Percentiles rank a stretch among this genome's conserved stretches.
Evolutionary conservation across 2,113 vertebrate species (phyloP).

Genomic region (Myotis davidii): DNA sequence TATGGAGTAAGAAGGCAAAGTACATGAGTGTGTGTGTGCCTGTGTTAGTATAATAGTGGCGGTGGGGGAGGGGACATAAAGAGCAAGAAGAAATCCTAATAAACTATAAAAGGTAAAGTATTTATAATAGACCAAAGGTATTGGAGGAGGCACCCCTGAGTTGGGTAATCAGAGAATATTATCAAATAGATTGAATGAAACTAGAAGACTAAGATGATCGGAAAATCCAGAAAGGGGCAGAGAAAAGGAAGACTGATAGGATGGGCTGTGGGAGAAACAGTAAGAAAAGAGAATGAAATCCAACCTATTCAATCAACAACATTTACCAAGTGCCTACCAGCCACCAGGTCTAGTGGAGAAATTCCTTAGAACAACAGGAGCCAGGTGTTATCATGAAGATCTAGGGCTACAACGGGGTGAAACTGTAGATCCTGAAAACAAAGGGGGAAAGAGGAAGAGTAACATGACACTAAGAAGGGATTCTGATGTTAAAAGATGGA

Average conservation of each 20-base stretch:
- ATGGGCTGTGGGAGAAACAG: neutral
- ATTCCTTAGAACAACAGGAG: neutral
- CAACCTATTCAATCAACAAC: neutral
- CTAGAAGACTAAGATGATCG: neutral
- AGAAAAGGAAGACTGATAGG: neutral
- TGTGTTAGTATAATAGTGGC: neutral
- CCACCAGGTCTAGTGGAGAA: too few species aligned
- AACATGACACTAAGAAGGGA: neutral
- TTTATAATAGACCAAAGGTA: neutral
- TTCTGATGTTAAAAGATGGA: neutral
- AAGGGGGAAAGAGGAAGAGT: neutral
- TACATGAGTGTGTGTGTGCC: neutral
- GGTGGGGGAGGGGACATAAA: neutral
- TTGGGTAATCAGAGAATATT: neutral
- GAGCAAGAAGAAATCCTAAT: neutral
- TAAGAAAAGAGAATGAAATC: neutral
- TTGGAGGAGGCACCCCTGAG: neutral
- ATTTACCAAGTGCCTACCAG: neutral
- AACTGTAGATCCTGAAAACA: neutral
- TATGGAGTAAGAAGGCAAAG: neutral
- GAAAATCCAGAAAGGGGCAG: neutral
- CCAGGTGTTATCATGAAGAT: neutral
- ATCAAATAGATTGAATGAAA: neutral
- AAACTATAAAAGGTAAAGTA: neutral
- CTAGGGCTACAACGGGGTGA: neutral